Evolutionary conservation across 2,113 vertebrate genomes (phyloP), one percentile per base, ranked within the genome.

Genomic region (Psephotus haematonotus): DNA sequence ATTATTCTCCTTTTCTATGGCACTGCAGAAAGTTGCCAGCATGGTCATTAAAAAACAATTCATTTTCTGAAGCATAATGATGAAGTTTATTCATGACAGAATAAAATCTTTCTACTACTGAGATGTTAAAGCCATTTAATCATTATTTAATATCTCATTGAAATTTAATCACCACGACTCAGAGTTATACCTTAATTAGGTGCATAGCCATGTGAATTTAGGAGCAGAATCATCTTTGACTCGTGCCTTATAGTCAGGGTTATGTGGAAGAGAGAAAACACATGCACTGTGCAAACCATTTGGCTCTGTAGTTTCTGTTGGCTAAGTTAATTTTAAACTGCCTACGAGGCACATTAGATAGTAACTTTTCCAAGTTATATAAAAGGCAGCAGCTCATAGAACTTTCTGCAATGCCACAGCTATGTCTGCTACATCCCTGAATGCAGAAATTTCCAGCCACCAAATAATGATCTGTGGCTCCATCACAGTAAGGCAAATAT

Each of bases 121-220:
- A 96, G 27, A 35, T 77, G 65, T 65, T 92, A 92, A 88, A 93
- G 60, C 46, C 31, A 91, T 90, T 95, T 93, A 95, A 94, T 20
- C 35, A 90, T 79, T 86, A 72, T 88, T 96, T 70, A 96, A 46
- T 91, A 96, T 93, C 91, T 93, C 76, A 88, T 28, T 92, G 77
- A 64, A 79, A 77, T 93, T 79, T 93, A 94, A 93, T 96, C 75
- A 68, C 63, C 6, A 1, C 19, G n/a, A 86, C 57, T 49, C 62
- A 90, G 39, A 90, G 35, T 82, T 95, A 77, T 43, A 82, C 69
- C 72, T 93, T 93, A 77, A 92, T 82, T 86, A 94, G 19, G 13
- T 75, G 19, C 41, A 79, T 35, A 90, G 17, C 33, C 62, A 86
- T 62, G 63, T 93, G 81, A 92, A 95, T 92, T 90, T 84, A 90